These are phyloP conservation scores for Poeciliopsis gracilis DNA, from an alignment of 2,797 vertebrate species.

Conservation along the genomic window DNA sequence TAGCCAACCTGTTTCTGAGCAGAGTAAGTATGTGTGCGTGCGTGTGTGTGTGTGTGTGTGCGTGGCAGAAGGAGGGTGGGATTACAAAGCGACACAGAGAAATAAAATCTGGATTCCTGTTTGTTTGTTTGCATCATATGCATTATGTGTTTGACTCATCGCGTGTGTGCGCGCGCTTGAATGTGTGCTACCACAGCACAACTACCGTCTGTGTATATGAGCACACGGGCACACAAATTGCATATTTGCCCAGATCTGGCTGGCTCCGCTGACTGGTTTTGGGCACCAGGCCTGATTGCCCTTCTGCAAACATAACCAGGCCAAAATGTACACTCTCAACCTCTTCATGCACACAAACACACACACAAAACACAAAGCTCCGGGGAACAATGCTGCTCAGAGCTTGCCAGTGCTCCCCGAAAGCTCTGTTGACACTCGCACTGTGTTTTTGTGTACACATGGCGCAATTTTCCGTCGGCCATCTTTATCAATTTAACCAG, in stretches of 20 bases:
- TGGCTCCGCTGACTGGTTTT: conserved; percentile 68
- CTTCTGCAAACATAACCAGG: conserved; percentile 78
- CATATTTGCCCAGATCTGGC: conserved; percentile 76
- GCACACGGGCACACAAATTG: conserved; percentile 58
- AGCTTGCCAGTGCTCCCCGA: conserved; percentile 63
- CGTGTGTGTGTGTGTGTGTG: conserved; percentile 5
- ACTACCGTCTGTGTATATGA: conserved; percentile 27
- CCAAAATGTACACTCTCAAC: conserved; percentile 73
- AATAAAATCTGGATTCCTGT: conserved; percentile 63
- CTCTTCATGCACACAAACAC: conserved; percentile 65
- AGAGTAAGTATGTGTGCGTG: conserved; percentile 12
- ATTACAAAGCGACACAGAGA: conserved; percentile 48
- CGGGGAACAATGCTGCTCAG: conserved; percentile 64
- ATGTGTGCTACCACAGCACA: conserved; percentile 6
- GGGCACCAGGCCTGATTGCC: conserved; percentile 74
- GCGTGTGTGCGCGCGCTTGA: conserved; percentile 13
- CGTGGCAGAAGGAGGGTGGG: conserved; percentile 11
- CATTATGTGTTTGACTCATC: conserved; percentile 65
- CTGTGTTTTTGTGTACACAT: conserved; percentile 68
- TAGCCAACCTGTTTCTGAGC: conserved; percentile 62
- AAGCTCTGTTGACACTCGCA: conserved; percentile 68
- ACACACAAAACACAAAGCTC: conserved; percentile 66
- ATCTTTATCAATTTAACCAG: conserved; percentile 77
- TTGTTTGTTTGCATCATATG: conserved; percentile 74
- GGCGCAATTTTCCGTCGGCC: conserved; percentile 66